Evolutionary conservation across 2,888 invertebrate species (phyloP).

Genomic region (Danaus chrysippus): DNA sequence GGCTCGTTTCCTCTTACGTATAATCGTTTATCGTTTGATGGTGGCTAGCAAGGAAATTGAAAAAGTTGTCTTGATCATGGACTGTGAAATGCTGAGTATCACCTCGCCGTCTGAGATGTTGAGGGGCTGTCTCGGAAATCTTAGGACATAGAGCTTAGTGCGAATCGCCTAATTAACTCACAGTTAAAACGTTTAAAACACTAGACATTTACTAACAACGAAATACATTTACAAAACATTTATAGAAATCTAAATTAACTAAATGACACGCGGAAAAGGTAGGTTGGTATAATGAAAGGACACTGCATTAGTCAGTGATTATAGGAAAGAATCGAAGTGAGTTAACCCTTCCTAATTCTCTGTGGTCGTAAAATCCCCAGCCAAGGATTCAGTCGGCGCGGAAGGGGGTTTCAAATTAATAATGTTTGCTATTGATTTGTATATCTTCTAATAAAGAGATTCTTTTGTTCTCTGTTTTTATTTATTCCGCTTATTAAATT

Average conservation of each 20-base stretch:
- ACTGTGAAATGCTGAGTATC: constrained; percentile 22
- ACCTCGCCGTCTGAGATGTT: neutral
- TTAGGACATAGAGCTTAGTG: neutral
- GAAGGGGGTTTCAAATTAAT: constrained; percentile 26
- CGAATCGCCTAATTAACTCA: constrained; percentile 1
- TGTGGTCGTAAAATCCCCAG: constrained; percentile 36
- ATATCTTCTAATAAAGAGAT: neutral
- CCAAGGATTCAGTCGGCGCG: constrained; percentile 16
- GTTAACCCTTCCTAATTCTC: constrained; percentile 52
- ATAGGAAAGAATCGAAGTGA: constrained; percentile 70
- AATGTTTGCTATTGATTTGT: constrained; percentile 14
- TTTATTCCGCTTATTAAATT: neutral
- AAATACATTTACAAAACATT: no score
- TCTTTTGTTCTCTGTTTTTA: neutral
- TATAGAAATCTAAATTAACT: no score
- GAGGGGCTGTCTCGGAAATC: neutral
- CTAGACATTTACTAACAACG: no score
- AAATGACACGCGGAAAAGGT: neutral
- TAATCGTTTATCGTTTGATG: constrained; percentile 77
- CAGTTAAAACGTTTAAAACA: neutral
- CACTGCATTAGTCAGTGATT: constrained; percentile 68
- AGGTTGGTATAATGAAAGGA: constrained; percentile 32
- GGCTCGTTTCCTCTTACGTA: constrained; percentile 64
- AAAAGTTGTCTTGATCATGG: constrained; percentile 54
- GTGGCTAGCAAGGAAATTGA: constrained; percentile 64